phyloP scores from a whole-genome alignment of 30 jellyfish, hydroid and myxozoan genomes.

The Aurelia aurita region DNA sequence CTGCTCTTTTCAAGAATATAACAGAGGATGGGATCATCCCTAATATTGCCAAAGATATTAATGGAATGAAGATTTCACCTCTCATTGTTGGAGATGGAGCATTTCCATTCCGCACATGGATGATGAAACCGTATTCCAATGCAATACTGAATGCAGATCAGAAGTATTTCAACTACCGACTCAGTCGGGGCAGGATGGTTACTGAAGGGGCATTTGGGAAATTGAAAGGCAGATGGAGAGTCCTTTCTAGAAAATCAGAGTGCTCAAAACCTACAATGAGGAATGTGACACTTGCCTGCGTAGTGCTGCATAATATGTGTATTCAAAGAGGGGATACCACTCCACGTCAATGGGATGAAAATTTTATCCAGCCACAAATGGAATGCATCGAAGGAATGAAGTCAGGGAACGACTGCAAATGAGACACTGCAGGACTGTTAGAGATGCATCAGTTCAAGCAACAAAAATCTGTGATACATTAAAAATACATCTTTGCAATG shows the following conservation, averaged over 20 bases:
- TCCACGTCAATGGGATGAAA: slow-evolving; percentile 28
- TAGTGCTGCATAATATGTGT: too few relatives aligned
- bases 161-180: slow-evolving; percentile 45
- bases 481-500: too few relatives aligned
- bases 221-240: slow-evolving; percentile 73
- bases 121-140: slow-evolving; percentile 53
- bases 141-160: slow-evolving; percentile 31
- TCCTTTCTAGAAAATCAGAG: slow-evolving; percentile 48
- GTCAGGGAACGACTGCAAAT: slow-evolving; percentile 26
- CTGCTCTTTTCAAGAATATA: background rate
- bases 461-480: too few relatives aligned
- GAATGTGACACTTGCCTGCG: slow-evolving; percentile 38
- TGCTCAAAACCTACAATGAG: slow-evolving; percentile 27
- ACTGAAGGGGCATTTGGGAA: slow-evolving; percentile 68
- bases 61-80: slow-evolving; percentile 21
- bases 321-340: slow-evolving; percentile 37
- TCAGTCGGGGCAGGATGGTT: slow-evolving; percentile 72
- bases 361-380: slow-evolving; percentile 39
- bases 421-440: slow-evolving; percentile 18
- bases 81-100: slow-evolving; percentile 58
- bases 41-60: slow-evolving; percentile 32
- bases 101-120: slow-evolving; percentile 41
- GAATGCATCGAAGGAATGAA: background rate
- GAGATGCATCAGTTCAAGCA: slow-evolving; percentile 26
- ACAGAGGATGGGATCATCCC: slow-evolving; percentile 24